These are phyloP conservation scores for Pinna nobilis DNA, from an alignment of 1,140 invertebrate genomes.

Conservation along the genomic window DNA sequence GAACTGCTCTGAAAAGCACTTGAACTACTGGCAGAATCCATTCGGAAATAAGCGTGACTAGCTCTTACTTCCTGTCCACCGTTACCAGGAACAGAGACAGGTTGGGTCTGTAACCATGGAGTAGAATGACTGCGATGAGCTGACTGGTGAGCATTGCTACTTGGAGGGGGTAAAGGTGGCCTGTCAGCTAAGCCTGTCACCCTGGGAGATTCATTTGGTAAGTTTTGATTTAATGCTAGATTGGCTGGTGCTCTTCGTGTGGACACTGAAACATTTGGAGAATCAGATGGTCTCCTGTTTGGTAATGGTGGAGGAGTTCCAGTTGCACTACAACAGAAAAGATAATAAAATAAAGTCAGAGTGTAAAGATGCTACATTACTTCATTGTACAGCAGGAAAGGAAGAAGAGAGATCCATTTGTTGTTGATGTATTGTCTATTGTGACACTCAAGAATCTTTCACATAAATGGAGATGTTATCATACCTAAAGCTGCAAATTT, in stretches of 20 bases:
- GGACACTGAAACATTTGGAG: too few relatives aligned
- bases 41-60: constrained; percentile 38
- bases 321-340: too few relatives aligned
- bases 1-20: constrained; percentile 31
- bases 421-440: too few relatives aligned
- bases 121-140: neutral
- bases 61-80: neutral
- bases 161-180: constrained; percentile 53
- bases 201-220: neutral
- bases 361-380: too few relatives aligned
- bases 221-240: constrained; percentile 5
- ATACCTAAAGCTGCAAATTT: too few relatives aligned
- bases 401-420: too few relatives aligned
- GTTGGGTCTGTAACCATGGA: constrained; percentile 26
- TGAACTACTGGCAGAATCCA: constrained; percentile 40
- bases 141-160: neutral
- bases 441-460: too few relatives aligned
- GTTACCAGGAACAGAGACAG: constrained; percentile 28
- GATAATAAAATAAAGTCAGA: too few relatives aligned
- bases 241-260: neutral
- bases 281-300: constrained; percentile 14
- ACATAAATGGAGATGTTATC: too few relatives aligned
- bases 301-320: constrained; percentile 23
- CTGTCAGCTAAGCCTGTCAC: constrained; percentile 33
- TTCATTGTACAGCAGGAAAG: too few relatives aligned